Evolutionary conservation across 2,888 invertebrate genomes (phyloP).

Genomic region (Sisyra nigra): DNA sequence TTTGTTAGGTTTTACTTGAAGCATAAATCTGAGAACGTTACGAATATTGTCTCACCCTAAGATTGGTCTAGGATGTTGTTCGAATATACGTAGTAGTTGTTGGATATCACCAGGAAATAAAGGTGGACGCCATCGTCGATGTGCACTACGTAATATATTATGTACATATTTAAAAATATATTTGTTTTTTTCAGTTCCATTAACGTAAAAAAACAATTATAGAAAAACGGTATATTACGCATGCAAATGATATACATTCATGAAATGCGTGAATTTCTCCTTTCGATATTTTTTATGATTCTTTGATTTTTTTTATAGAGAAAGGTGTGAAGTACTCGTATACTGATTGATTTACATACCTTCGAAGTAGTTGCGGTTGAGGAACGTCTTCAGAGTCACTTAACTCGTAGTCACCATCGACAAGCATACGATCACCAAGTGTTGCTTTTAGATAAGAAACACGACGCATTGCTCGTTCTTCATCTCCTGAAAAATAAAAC

Average conservation of each 20-base stretch:
- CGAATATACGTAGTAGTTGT: slow-evolving; percentile 60
- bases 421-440: slow-evolving; percentile 58
- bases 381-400: slow-evolving; percentile 39
- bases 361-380: slow-evolving; percentile 39
- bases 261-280: too few relatives aligned
- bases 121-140: slow-evolving; percentile 74
- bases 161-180: background rate
- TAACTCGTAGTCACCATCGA: slow-evolving; percentile 48
- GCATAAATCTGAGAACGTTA: slow-evolving; percentile 5
- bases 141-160: slow-evolving; percentile 34
- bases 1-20: background rate
- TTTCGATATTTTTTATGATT: too few relatives aligned
- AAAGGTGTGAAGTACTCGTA: too few relatives aligned
- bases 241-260: too few relatives aligned
- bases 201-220: slow-evolving; percentile 1
- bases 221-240: too few relatives aligned
- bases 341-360: slow-evolving; percentile 30
- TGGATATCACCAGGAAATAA: slow-evolving; percentile 65
- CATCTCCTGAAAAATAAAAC: slow-evolving; percentile 38
- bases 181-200: background rate
- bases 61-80: slow-evolving; percentile 43
- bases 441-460: slow-evolving; percentile 93
- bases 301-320: too few relatives aligned
- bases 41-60: slow-evolving; percentile 21
- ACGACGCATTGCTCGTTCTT: slow-evolving; percentile 72